Evolutionary conservation across 2,888 invertebrate species (phyloP), one percentile per base, ranked within the genome.

Genomic region (Brenthis hecate): DNA sequence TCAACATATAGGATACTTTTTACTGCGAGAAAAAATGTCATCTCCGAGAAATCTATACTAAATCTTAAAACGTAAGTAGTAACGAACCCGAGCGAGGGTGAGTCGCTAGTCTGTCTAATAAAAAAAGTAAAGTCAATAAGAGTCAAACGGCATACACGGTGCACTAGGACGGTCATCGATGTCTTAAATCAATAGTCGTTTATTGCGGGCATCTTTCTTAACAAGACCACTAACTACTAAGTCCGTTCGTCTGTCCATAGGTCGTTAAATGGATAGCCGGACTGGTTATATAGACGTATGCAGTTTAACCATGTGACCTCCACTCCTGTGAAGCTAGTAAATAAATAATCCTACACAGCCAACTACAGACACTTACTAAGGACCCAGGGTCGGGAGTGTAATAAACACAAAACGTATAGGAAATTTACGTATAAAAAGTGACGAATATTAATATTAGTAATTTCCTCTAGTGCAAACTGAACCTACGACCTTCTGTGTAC

Each of bases 131-230:
- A 8, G 36, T 11, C 11, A 43, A 43, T 43, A 43, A 43, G 11
- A 43, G 11, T 43, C 36, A 11, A 43, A 11, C 36, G 8, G 36
- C 36, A 36, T 36, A 36, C 36, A 36, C 36, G 8, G 1, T 36
- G 36, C 36, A 6, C 36, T 36, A 8, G 36, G 11, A 43, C 57
- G 43, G 47, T 16, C 54, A 58, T 63, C 36, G 65, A 60, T 65
- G 70, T 73, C 66, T 70, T 75, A 77, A 75, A 76, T 76, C 76
- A 76, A 71, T 65, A 58, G 69, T 62, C 71, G 70, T 78, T 78
- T 77, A 78, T 73, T 66, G 75, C 63, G 53, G 69, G 73, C 70
- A 73, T 76, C 71, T 72, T 73, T 74, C 66, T 71, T 74, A 75
- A 75, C 77, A 74, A 78, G 73, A 65, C 69, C 73, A 50, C 70